Base-by-base conservation (phyloP, 2,888 invertebrate species). In the Dynastes maya region DNA sequence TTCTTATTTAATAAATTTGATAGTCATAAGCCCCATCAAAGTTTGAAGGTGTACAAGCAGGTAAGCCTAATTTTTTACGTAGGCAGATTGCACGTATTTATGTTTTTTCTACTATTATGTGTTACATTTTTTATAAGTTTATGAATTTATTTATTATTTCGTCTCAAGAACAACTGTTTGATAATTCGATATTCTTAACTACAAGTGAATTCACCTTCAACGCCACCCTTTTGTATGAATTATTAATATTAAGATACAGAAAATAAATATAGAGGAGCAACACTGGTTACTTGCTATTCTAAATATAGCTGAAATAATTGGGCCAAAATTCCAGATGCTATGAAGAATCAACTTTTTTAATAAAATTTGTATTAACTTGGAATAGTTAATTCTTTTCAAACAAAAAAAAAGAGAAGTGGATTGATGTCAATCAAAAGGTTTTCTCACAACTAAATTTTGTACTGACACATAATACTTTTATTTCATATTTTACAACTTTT, bases 111-210 rank as follows among this genome's bases (percentile, higher is more conserved):
- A 5, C 2, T 55, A 6, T 55, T 55, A 4, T 58, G 16, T 55
- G 5, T 11, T 51, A 32, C 51, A 40, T 11, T 53, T 4, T 68
- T 68, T 27, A 67, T 45, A 16, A 2, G n/a, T 67, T 16, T 67
- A 9, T n/a, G 13, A 27, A 29, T 32, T 67, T 11, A 45, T 45
- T 22, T 22, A 67, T n/a, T 67, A 40, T 58, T 58, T 58, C 22
- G 45, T 40, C 29, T 32, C 45, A 67, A 45, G 65, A 40, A 67
- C 22, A 40, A 58, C 55, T 64, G 64, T 64, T 11, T 32, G 37
- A 0, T 11, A 37, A 40, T 64, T 64, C 11, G 32, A 37, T 37
- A 4, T 37, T 37, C 32, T 37, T 37, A 37, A 37, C 32, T 37
- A 5, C 32, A 37, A 37, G 5, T 22, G 22, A 22, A 22, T 22